Base-by-base conservation (phyloP, 2,113 vertebrate species). In the Tichodroma muraria region DNA sequence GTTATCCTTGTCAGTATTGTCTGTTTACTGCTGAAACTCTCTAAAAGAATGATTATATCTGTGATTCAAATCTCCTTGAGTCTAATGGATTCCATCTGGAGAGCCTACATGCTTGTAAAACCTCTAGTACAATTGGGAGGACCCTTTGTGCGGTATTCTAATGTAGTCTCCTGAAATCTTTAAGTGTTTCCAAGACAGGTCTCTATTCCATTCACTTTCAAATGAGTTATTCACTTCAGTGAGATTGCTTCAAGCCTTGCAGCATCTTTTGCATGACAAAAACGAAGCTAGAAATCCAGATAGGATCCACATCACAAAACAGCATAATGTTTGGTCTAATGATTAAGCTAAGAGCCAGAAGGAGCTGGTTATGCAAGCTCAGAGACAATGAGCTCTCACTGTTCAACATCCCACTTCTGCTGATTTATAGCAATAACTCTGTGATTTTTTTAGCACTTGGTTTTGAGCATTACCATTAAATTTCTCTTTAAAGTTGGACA, bases 221-320 rank as follows among this genome's bases (percentile, higher is more conserved):
- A 93, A 96, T 88, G 85, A 94, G 82, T 69, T 94, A 93, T 91
- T 96, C 57, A 91, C 94, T 88, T 94, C 79, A 44, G 50, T 59
- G 54, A 92, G 81, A 92, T 91, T 89, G 31, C 66, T 94, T 92
- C 75, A 95, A 92, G 66, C 52, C 50, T 80, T 59, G 31, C 66
- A 82, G 35, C 38, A 72, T 82, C 53, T 85, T 95, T 94, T 89
- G 71, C 84, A 94, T 89, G 81, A 94, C 75, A 97, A 91, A 92
- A 94, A 59, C 66, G 52, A 60, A 81, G 54, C 59, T 88, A 77
- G 75, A 72, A 73, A 76, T 92, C 50, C 75, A 82, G 71, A 85
- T 31, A 91, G 71, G 37, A 84, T 81, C 78, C 84, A 89, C 84
- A 91, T 89, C 59, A 89, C 3, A 21, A 81, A 89, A 76, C 35